Conservation (phyloP, 2,797 vertebrate species). For the Enteromius argenteus region DNA sequence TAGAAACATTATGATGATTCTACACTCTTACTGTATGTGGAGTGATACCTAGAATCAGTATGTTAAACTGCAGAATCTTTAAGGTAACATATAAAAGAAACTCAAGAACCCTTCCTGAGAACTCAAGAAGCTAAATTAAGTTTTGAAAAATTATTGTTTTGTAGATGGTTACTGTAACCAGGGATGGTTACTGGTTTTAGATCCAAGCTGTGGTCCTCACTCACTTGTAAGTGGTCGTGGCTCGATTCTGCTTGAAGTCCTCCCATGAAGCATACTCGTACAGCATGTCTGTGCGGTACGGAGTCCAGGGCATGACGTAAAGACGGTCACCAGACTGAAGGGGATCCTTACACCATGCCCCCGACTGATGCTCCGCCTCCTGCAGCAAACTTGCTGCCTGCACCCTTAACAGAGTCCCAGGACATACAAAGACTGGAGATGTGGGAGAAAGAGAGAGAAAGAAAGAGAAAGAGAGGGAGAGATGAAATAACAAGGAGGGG, state of each 20-base stretch:
- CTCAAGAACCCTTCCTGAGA: neutral
- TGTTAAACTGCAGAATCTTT: too few species aligned
- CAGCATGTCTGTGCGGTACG: constrained; percentile 93
- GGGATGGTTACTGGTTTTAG: neutral
- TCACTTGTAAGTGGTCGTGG: constrained; percentile 92
- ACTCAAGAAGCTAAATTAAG: neutral
- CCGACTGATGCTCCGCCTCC: constrained; percentile 92
- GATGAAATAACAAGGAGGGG: constrained; percentile 45
- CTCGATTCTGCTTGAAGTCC: constrained; percentile 87
- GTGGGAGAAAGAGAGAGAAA: constrained; percentile 59
- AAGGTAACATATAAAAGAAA: neutral
- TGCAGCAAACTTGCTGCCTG: constrained; percentile 87
- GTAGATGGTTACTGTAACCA: neutral
- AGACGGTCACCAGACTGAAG: constrained; percentile 93
- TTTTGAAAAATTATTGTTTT: neutral
- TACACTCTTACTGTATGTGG: neutral
- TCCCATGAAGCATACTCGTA: constrained; percentile 94
- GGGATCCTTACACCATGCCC: constrained; percentile 96
- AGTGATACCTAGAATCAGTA: neutral
- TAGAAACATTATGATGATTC: neutral
- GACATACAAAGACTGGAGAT: constrained; percentile 92
- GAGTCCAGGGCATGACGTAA: constrained; percentile 96
- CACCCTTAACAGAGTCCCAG: constrained; percentile 89
- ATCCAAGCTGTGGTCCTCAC: constrained; percentile 49
- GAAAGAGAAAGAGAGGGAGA: constrained; percentile 56